These are phyloP conservation scores for Colaptes auratus DNA, from an alignment of 2,113 vertebrate species.

Conservation along the genomic window DNA sequence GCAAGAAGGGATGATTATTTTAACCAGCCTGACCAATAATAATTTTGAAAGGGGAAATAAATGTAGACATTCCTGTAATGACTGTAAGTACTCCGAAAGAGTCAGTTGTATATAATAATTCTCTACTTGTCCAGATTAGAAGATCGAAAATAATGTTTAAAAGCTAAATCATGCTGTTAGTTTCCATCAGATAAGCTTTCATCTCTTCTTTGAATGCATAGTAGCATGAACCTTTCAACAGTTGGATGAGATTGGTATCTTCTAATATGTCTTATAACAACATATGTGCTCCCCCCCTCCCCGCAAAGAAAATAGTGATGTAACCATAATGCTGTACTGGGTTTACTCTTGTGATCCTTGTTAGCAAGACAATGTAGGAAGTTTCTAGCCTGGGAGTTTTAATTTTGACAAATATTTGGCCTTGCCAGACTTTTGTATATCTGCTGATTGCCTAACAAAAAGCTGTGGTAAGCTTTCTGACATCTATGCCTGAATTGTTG, in stretches of 20 bases:
- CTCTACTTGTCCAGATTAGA: neutral
- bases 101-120: conserved; percentile 39
- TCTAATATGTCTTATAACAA: neutral
- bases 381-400: neutral
- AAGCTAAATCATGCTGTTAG: neutral
- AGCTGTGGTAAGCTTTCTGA: neutral
- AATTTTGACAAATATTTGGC: neutral
- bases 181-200: neutral
- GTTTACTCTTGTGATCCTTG: neutral
- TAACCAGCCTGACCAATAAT: conserved; percentile 39
- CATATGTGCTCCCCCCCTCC: neutral
- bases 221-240: neutral
- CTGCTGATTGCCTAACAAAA: neutral
- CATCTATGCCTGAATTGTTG: neutral
- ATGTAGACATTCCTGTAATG: conserved; percentile 57
- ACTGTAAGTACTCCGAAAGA: conserved; percentile 62
- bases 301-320: neutral
- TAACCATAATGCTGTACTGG: neutral
- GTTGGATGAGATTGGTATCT: neutral
- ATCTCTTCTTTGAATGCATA: neutral
- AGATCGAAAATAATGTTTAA: conserved; percentile 31
- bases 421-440: neutral
- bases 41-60: conserved; percentile 68
- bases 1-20: neutral
- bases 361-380: neutral